Conservation (phyloP, 2,113 vertebrate species). For the Phrynocephalus versicolor region DNA sequence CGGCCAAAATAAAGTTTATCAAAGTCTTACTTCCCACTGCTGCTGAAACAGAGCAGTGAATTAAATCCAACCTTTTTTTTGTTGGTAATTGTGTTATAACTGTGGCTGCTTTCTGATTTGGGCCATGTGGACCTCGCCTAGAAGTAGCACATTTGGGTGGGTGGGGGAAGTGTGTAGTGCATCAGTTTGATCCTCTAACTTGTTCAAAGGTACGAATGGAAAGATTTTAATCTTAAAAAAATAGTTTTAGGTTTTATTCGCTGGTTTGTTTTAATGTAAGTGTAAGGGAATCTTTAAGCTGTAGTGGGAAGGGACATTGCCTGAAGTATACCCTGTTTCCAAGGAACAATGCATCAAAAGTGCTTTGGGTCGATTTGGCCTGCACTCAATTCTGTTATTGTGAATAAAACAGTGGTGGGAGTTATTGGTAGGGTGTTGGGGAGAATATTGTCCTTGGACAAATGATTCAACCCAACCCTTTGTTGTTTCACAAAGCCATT, state of each 20-base stretch:
- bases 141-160: not conserved
- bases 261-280: not conserved
- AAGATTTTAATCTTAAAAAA: not conserved
- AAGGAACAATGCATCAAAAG: not conserved
- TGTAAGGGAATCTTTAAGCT: not conserved
- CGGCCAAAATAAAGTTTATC: slow-evolving; percentile 25
- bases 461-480: not conserved
- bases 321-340: not conserved
- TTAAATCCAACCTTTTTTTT: not conserved
- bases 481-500: not conserved
- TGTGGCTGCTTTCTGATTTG: not conserved
- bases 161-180: not conserved
- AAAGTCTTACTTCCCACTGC: not conserved
- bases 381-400: not conserved
- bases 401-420: not conserved
- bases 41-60: not conserved
- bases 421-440: not conserved
- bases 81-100: not conserved
- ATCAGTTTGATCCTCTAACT: not conserved
- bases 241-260: no score
- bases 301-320: not conserved
- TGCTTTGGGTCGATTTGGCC: not conserved
- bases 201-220: not conserved
- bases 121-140: not conserved
- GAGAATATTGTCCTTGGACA: not conserved